Percentiles rank a stretch among this genome's conserved stretches.
These are phyloP conservation scores for Aplysina aerophoba DNA, from an alignment of 37 sponge, comb jelly and placozoan species.

Conservation along the genomic window DNA sequence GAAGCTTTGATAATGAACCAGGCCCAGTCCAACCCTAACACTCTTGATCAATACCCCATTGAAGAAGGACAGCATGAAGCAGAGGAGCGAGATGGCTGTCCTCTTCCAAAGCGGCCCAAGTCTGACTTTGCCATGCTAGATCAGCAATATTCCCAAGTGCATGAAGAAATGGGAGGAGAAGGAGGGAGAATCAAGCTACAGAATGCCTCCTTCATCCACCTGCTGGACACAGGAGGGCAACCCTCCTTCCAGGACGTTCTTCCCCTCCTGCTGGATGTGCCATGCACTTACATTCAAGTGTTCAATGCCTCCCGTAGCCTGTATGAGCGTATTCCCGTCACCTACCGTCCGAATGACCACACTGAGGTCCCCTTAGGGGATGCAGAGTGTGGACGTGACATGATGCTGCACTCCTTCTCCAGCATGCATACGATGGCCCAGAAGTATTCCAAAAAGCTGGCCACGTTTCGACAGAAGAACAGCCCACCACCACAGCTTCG, in stretches of 20 bases:
- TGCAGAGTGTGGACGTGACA: not conserved
- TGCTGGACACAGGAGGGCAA: constrained; percentile 22
- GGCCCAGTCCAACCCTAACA: no score
- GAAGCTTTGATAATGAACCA: no score
- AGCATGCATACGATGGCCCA: constrained; percentile 6
- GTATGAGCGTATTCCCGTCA: not conserved
- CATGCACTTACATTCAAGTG: not conserved
- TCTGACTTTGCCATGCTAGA: no score
- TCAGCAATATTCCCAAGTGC: no score
- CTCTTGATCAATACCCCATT: no score
- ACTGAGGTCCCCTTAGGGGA: not conserved
- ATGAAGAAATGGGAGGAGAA: no score
- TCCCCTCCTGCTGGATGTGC: constrained; percentile 1
- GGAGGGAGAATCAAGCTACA: not conserved
- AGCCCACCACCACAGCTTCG: not conserved
- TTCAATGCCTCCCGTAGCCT: constrained; percentile 5
- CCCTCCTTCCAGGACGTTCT: constrained; percentile 12
- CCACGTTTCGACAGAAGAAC: no score
- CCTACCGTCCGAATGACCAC: not conserved
- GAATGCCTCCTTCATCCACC: not conserved
- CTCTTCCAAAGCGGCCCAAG: no score
- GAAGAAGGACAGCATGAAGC: no score
- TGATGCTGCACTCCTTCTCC: no score
- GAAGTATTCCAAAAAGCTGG: not conserved
- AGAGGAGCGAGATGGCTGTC: no score